phyloP scores from a whole-genome alignment of 2,797 vertebrate species.

The Oryzias sinensis region DNA sequence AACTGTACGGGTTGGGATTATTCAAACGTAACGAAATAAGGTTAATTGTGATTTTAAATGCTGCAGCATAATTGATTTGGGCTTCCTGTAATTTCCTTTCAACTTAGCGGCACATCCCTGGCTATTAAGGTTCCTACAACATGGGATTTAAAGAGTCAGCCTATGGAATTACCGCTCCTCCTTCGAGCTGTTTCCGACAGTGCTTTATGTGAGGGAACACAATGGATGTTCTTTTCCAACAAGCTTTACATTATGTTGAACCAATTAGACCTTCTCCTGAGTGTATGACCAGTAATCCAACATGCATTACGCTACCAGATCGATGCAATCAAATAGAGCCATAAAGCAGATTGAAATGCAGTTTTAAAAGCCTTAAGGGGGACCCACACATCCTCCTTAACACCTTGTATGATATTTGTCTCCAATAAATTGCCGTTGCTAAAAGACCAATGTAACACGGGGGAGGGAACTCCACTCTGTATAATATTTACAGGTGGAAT shows the following conservation, averaged over 20 bases:
- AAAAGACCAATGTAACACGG: constrained; percentile 31
- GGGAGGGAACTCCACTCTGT: constrained; percentile 24
- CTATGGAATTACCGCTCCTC: constrained; percentile 8
- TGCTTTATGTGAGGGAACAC: constrained; percentile 15
- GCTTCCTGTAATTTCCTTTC: constrained; percentile 13
- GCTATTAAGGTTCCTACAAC: not conserved
- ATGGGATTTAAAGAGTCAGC: constrained; percentile 1
- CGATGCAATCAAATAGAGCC: constrained; percentile 47
- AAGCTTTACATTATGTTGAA: constrained; percentile 26
- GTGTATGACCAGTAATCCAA: constrained; percentile 42
- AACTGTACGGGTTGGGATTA: constrained; percentile 11
- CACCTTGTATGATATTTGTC: constrained; percentile 50
- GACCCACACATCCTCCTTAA: constrained; percentile 28
- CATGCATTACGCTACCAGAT: constrained; percentile 41
- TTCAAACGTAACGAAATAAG: constrained; percentile 8
- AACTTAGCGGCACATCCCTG: not conserved
- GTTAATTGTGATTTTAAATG: constrained; percentile 8
- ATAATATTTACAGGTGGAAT: constrained; percentile 55
- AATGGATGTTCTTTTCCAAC: constrained; percentile 19
- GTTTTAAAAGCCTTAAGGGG: constrained; percentile 22
- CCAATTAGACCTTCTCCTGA: constrained; percentile 37
- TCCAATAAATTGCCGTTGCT: constrained; percentile 48
- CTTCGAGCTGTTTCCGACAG: constrained; percentile 1
- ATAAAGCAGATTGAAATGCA: constrained; percentile 32
- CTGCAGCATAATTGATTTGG: constrained; percentile 1